A percentile compares a stretch with the other conserved stretches of the same genome.
These are phyloP conservation scores for Protobothrops flavoviridis DNA, from an alignment of 2,113 vertebrate species.

Conservation along the genomic window DNA sequence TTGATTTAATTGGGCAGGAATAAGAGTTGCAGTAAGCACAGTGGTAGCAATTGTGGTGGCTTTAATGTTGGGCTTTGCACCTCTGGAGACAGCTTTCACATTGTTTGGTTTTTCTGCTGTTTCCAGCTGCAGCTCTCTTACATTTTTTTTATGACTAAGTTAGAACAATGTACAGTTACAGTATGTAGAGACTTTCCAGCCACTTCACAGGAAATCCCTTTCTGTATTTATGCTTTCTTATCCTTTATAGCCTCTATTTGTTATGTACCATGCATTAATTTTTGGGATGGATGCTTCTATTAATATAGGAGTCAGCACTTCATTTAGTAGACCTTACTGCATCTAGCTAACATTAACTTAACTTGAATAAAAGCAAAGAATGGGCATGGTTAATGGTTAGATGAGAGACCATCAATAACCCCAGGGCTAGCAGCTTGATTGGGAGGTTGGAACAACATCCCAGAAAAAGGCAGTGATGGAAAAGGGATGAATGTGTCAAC, in stretches of 20 bases:
- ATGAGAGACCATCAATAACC: background rate
- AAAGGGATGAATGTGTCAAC: background rate
- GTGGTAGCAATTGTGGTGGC: background rate
- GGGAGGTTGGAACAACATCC: background rate
- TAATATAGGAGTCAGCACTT: background rate
- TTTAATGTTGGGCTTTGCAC: background rate
- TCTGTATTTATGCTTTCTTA: slow-evolving; percentile 41
- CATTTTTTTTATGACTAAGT: background rate
- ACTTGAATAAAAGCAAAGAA: background rate
- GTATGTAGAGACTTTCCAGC: slow-evolving; percentile 32
- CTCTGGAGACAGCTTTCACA: background rate
- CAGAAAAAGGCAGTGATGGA: background rate
- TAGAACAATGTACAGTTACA: background rate
- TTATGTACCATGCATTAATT: background rate
- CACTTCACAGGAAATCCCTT: slow-evolving; percentile 44
- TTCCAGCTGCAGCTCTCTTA: background rate
- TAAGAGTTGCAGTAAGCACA: background rate
- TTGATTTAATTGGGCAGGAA: background rate
- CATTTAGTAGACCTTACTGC: background rate
- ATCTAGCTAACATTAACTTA: background rate
- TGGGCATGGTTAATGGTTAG: background rate
- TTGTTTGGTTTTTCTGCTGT: background rate
- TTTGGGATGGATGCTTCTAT: background rate
- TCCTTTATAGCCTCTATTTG: slow-evolving; percentile 29
- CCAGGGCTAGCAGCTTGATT: background rate